Evolutionary conservation across 2,113 vertebrate species (phyloP).

Genomic region (Pituophis catenifer): DNA sequence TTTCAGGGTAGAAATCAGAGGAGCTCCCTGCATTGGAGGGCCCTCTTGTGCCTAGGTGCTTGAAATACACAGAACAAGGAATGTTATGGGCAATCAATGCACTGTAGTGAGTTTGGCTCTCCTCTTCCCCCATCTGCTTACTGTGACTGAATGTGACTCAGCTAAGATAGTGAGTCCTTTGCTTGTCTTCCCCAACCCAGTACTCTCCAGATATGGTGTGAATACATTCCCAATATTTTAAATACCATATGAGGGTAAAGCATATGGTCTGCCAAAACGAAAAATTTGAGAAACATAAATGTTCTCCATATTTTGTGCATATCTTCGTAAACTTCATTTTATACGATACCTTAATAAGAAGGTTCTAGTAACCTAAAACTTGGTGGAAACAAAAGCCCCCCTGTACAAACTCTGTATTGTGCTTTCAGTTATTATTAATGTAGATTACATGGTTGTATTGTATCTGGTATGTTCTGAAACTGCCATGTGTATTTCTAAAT

Average conservation of each 20-base stretch:
- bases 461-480: background rate
- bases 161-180: background rate
- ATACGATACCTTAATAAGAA: background rate
- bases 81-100: background rate
- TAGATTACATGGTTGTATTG: background rate
- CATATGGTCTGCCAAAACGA: background rate
- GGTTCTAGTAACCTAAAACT: background rate
- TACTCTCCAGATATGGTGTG: background rate
- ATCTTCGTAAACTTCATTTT: background rate
- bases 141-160: background rate
- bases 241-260: background rate
- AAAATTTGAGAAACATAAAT: background rate
- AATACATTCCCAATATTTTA: background rate
- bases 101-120: background rate
- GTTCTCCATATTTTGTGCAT: background rate
- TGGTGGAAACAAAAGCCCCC: background rate
- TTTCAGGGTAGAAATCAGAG: background rate
- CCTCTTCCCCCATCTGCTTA: background rate
- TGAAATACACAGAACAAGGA: background rate
- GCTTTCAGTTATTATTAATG: background rate
- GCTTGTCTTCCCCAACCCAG: background rate
- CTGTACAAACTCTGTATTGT: background rate
- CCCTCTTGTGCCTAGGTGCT: background rate
- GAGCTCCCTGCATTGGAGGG: background rate
- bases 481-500: background rate